Percentiles rank a stretch among this genome's conserved stretches.
These are phyloP conservation scores for Sinella curviseta DNA, from an alignment of 1,140 invertebrate species.

Conservation along the genomic window DNA sequence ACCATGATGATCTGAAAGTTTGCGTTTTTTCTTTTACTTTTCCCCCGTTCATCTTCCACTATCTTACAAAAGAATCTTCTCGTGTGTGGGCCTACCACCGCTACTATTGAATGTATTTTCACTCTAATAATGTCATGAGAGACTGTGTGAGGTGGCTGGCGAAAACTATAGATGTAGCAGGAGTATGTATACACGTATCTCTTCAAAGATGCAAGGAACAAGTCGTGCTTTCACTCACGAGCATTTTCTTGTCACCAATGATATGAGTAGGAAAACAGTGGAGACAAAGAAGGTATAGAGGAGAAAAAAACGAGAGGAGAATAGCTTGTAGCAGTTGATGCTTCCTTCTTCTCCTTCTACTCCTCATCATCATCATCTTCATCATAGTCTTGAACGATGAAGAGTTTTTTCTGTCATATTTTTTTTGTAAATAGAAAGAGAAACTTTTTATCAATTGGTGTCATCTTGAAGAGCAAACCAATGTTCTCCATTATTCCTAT, in stretches of 20 bases:
- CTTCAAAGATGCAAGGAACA: neutral
- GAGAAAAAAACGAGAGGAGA: neutral
- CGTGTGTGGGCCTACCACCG: no score
- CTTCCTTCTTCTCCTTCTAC: neutral
- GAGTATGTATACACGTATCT: no score
- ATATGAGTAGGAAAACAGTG: neutral
- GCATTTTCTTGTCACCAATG: neutral
- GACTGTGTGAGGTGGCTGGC: no score
- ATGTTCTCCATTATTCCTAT: slow-evolving; percentile 6
- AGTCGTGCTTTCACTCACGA: neutral
- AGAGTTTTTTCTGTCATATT: slow-evolving; percentile 12
- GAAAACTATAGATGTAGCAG: no score
- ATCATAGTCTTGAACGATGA: neutral
- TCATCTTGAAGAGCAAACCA: slow-evolving; percentile 21
- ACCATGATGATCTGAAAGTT: neutral
- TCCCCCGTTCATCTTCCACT: neutral
- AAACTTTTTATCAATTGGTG: slow-evolving; percentile 22
- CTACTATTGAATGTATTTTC: no score
- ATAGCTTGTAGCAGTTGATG: neutral
- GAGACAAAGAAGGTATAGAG: neutral
- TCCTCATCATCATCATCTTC: neutral
- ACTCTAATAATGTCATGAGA: no score
- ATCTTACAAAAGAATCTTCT: neutral
- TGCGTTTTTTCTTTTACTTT: neutral
- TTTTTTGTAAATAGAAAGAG: neutral